phyloP scores from a whole-genome alignment of 2,797 vertebrate genomes.

The Siniperca undulata region DNA sequence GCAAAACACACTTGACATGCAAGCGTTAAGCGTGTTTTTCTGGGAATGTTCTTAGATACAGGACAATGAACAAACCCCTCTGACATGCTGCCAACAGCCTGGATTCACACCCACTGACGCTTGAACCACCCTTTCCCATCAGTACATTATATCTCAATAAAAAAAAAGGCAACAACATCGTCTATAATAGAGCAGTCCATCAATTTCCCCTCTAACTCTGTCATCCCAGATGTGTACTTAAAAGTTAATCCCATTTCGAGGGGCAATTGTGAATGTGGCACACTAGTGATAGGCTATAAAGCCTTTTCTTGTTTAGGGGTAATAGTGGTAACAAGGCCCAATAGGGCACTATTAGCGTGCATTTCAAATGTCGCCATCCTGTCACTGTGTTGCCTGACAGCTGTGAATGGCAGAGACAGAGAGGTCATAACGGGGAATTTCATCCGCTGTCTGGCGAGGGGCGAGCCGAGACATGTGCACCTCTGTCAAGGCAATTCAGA shows the following conservation, averaged over 20 bases:
- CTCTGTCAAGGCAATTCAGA: slow-evolving; percentile 76
- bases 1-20: neutral
- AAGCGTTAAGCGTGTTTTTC: neutral
- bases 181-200: slow-evolving; percentile 56
- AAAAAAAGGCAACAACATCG: slow-evolving; percentile 56
- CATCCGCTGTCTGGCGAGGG: slow-evolving; percentile 63
- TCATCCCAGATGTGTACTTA: slow-evolving; percentile 59
- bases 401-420: slow-evolving; percentile 77
- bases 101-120: slow-evolving; percentile 5
- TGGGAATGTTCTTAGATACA: neutral
- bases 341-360: slow-evolving; percentile 63
- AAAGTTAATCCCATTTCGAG: slow-evolving; percentile 70
- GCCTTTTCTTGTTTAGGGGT: slow-evolving; percentile 40
- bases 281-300: slow-evolving; percentile 57
- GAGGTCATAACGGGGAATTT: slow-evolving; percentile 75
- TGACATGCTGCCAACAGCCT: slow-evolving; percentile 15
- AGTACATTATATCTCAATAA: slow-evolving; percentile 49
- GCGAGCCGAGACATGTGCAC: slow-evolving; percentile 66
- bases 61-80: neutral
- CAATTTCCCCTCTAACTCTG: slow-evolving; percentile 39
- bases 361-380: slow-evolving; percentile 68
- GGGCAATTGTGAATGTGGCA: slow-evolving; percentile 59
- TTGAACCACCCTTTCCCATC: slow-evolving; percentile 10
- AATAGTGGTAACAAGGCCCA: slow-evolving; percentile 69
- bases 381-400: slow-evolving; percentile 76